Percentiles rank a stretch among this genome's conserved stretches.
phyloP scores from a whole-genome alignment of 2,113 vertebrate genomes.

The Mobula birostris region DNA sequence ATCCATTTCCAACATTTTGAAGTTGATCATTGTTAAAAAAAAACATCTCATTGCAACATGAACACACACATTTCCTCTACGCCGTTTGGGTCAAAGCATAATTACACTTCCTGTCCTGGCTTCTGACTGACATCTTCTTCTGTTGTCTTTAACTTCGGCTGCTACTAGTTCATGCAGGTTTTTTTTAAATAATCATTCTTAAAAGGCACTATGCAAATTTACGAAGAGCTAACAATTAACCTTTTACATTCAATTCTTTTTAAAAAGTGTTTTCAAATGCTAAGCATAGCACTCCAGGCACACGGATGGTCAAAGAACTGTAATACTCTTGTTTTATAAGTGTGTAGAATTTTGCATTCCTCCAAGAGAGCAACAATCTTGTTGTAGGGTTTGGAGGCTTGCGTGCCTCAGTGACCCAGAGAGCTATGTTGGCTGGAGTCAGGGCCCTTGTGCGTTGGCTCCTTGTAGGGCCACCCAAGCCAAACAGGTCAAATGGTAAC shows the following conservation, averaged over 20 bases:
- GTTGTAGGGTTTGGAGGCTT: no score
- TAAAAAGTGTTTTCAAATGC: not conserved
- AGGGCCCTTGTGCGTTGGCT: no score
- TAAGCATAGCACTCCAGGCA: not conserved
- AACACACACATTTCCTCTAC: conserved; percentile 7
- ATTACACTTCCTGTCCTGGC: not conserved
- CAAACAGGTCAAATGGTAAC: no score
- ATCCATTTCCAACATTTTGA: not conserved
- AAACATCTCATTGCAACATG: conserved; percentile 6
- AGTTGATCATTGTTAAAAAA: conserved; percentile 1
- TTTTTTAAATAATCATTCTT: not conserved
- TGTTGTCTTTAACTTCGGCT: not conserved
- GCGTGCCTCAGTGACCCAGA: no score
- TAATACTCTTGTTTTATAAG: not conserved
- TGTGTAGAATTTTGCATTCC: not conserved
- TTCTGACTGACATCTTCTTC: not conserved
- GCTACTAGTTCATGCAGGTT: not conserved
- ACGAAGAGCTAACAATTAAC: not conserved
- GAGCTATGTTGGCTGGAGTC: no score
- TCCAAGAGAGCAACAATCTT: no score
- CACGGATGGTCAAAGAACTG: not conserved
- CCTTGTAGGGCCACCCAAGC: no score
- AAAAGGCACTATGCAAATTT: not conserved
- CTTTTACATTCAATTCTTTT: not conserved
- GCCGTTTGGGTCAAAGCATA: not conserved